Base-by-base conservation (phyloP, 1,140 invertebrate species). In the Ylistrum balloti region DNA sequence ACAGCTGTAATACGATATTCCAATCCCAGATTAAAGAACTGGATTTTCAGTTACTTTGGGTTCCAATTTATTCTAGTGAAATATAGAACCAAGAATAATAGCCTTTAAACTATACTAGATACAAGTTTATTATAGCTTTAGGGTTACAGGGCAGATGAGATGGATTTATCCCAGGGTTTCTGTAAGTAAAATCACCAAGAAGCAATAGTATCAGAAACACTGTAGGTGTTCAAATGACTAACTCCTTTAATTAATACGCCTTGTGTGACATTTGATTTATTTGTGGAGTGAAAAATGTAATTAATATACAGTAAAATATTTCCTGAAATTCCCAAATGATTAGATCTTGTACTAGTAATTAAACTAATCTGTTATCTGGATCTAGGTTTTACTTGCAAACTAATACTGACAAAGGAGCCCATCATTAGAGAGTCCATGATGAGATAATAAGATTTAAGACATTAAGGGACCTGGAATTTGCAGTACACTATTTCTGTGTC, bases 221-320 rank as follows among this genome's bases (percentile, higher is more conserved):
- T 74, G 56, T 74, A 74, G 56, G 56, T 74, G 22, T 74, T 74
- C 56, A 74, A n/a, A 74, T n/a, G 20, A 74, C 56, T 28, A 74
- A 28, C 22, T 28, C 56, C n/a, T n/a, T 28, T 74, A 74, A 74
- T 74, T 74, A 74, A 74, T 28, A 28, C 56, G 22, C 11, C 56
- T 74, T 7, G 22, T n/a, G 56, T 9, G 22, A 74, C 56, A 74
- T 74, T 28, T 7, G 28, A 28, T 74, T 74, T 45, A 28, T 74
- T 74, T 74, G 22, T 74, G 22, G 56, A 74, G 22, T 17, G 28
- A 28, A 74, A 74, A 74, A 74, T 28, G 22, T 74, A 74, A 74
- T 74, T 74, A 9, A 74, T 74, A 74, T 28, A 74, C 1, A 74
- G 56, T 28, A 74, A 74, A 28, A 74, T 74, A 17, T 74, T 74